These are phyloP conservation scores for Istiophorus platypterus DNA, from an alignment of 2,113 vertebrate species.

Conservation along the genomic window DNA sequence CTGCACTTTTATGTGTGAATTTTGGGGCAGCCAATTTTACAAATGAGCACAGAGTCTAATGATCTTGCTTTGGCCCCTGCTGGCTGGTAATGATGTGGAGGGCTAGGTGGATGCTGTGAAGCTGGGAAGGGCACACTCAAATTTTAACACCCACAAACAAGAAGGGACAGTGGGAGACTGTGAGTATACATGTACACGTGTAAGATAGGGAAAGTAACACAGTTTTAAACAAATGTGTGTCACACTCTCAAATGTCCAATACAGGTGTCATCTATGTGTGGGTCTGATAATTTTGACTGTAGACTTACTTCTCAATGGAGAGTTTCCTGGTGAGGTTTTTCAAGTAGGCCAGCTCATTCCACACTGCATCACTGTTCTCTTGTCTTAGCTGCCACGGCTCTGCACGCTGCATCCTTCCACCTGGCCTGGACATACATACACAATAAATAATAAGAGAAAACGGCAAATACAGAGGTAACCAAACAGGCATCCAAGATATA, in stretches of 20 bases:
- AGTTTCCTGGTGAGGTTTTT: slow-evolving; percentile 89
- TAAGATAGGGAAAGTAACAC: neutral
- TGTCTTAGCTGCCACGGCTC: slow-evolving; percentile 84
- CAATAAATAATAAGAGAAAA: slow-evolving; percentile 10
- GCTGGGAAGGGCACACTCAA: slow-evolving; percentile 65
- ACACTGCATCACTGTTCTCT: slow-evolving; percentile 89
- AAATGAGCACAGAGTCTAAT: slow-evolving; percentile 76
- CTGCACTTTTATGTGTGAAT: slow-evolving; percentile 65
- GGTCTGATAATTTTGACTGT: slow-evolving; percentile 48
- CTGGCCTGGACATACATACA: slow-evolving; percentile 72
- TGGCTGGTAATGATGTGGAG: slow-evolving; percentile 75
- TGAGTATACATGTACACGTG: neutral
- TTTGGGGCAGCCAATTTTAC: slow-evolving; percentile 68
- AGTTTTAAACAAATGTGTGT: neutral
- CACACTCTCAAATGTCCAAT: neutral
- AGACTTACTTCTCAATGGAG: slow-evolving; percentile 89
- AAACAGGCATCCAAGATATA: slow-evolving; percentile 35
- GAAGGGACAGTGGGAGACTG: slow-evolving; percentile 49
- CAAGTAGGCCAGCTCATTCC: slow-evolving; percentile 91
- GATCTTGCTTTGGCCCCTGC: slow-evolving; percentile 74
- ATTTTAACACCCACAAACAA: slow-evolving; percentile 69
- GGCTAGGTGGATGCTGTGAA: slow-evolving; percentile 66
- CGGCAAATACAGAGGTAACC: slow-evolving; percentile 19
- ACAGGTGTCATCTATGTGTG: slow-evolving; percentile 2
- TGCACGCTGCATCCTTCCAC: slow-evolving; percentile 75